These are phyloP conservation scores for Myrmophylax atrothorax DNA, from an alignment of 2,113 vertebrate species.

Conservation along the genomic window DNA sequence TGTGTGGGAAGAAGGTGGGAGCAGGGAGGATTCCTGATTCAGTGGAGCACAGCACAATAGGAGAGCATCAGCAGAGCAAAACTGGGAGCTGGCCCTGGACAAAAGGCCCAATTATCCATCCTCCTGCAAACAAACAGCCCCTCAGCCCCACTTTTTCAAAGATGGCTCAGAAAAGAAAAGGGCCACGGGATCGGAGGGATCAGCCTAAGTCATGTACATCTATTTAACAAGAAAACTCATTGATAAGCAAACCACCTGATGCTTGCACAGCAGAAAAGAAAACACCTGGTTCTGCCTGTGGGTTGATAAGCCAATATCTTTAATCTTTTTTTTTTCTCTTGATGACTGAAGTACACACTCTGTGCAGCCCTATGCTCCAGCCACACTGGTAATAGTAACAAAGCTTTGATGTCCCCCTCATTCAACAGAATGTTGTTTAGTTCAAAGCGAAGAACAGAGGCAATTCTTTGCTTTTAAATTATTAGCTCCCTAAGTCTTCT, in stretches of 20 bases:
- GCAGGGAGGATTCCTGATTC: not conserved
- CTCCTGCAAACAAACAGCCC: constrained; percentile 5
- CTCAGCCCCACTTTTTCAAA: not conserved
- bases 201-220: constrained; percentile 50
- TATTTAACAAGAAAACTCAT: constrained; percentile 60
- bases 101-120: not conserved
- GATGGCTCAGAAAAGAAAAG: constrained; percentile 19
- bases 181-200: constrained; percentile 4
- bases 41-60: accelerated
- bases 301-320: constrained; percentile 75
- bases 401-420: constrained; percentile 85
- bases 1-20: not conserved
- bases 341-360: constrained; percentile 77
- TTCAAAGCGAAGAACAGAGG: constrained; percentile 87
- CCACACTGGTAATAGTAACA: constrained; percentile 80
- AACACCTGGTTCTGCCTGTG: constrained; percentile 73
- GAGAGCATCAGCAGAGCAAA: accelerated
- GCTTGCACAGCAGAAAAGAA: constrained; percentile 63
- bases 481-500: constrained; percentile 89
- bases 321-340: constrained; percentile 68
- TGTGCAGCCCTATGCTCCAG: constrained; percentile 76
- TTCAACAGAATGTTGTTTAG: constrained; percentile 89
- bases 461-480: constrained; percentile 89
- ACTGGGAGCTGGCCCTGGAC: not conserved
- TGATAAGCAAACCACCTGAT: constrained; percentile 71